phyloP scores from a whole-genome alignment of 2,888 invertebrate genomes.

The Sesamia inferens region DNA sequence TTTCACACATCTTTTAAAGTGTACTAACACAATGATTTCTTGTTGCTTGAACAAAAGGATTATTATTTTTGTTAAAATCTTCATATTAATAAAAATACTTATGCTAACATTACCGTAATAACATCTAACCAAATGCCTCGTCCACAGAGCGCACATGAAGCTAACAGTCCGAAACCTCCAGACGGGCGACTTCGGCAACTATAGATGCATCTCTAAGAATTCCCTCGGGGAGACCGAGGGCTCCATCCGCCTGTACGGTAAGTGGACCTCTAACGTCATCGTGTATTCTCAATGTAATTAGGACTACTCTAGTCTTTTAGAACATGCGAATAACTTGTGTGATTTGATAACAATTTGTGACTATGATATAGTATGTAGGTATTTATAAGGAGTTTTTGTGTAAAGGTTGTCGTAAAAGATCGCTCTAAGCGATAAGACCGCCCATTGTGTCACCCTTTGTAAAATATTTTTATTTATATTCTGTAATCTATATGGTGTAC shows the following conservation, averaged over 20 bases:
- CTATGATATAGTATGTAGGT: too few relatives aligned
- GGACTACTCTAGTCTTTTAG: not conserved
- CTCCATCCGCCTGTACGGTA: constrained; percentile 97
- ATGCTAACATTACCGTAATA: constrained; percentile 5
- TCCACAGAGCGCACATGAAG: constrained; percentile 94
- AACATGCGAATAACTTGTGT: constrained; percentile 1
- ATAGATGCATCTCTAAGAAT: constrained; percentile 98
- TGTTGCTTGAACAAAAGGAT: too few relatives aligned
- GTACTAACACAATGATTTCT: too few relatives aligned
- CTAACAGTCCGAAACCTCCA: constrained; percentile 96
- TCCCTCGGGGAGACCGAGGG: constrained; percentile 98
- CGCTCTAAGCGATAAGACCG: too few relatives aligned
- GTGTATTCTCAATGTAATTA: constrained; percentile 50
- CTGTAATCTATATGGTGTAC: too few relatives aligned
- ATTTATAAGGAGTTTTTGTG: too few relatives aligned
- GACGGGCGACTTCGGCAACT: constrained; percentile 96
- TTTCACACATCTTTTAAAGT: not conserved
- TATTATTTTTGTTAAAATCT: too few relatives aligned
- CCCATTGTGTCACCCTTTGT: too few relatives aligned
- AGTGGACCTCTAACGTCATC: constrained; percentile 57
- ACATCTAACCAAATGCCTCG: constrained; percentile 17
- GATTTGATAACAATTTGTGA: constrained; percentile 21
- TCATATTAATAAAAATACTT: too few relatives aligned
- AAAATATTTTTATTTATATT: too few relatives aligned
- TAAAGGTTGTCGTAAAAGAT: too few relatives aligned